Conservation (phyloP, 1,140 invertebrate genomes). For the Hyposmocoma kahamanoa region DNA sequence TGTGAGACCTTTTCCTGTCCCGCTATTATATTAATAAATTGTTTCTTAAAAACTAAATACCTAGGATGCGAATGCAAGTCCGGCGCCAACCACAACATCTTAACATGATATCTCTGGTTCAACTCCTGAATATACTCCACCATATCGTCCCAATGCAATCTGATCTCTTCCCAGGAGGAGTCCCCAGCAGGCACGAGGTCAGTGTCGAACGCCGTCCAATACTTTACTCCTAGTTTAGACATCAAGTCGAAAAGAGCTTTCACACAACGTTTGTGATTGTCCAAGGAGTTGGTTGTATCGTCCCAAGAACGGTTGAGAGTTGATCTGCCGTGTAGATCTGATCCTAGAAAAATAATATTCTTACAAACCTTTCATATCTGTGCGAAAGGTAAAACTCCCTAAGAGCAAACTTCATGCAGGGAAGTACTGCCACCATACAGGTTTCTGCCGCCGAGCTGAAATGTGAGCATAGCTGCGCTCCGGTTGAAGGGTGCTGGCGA, state of each 20-base stretch:
- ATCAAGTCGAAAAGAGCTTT: constrained; percentile 79
- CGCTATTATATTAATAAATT: no score
- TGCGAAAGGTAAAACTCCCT: no score
- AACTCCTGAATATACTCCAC: constrained; percentile 74
- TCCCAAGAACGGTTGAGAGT: constrained; percentile 73
- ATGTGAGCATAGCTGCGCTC: no score
- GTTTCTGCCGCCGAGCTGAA: no score
- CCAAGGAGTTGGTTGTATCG: constrained; percentile 73
- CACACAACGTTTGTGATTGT: constrained; percentile 77
- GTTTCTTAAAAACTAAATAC: constrained; percentile 59
- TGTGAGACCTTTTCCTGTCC: no score
- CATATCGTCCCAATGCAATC: constrained; percentile 75
- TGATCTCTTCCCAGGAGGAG: constrained; percentile 72
- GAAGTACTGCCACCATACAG: no score
- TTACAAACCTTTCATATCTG: no score
- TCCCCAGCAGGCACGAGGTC: constrained; percentile 69
- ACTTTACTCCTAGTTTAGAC: constrained; percentile 76
- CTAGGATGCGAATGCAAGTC: constrained; percentile 76
- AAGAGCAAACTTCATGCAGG: no score
- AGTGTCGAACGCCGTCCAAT: constrained; percentile 79
- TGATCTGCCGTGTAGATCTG: constrained; percentile 71
- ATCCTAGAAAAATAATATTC: constrained; percentile 61
- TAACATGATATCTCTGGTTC: constrained; percentile 74
- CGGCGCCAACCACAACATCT: constrained; percentile 78
- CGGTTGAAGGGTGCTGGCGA: no score